phyloP scores from a whole-genome alignment of 2,888 invertebrate genomes.

The Xestoiulus laeticollis region DNA sequence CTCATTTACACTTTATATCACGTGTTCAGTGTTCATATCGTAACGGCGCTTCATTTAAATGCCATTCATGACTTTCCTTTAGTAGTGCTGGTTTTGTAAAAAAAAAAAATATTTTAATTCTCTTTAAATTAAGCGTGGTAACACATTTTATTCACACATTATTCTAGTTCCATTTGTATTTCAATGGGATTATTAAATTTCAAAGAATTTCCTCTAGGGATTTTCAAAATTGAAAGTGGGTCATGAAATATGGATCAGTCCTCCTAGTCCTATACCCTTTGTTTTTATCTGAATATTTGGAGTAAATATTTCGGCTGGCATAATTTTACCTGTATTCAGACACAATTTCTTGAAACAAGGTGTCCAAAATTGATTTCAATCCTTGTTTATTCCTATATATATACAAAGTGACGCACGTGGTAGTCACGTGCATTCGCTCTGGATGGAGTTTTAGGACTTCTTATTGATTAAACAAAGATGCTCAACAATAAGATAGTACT shows the following conservation, averaged over 20 bases:
- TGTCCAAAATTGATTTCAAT: not conserved
- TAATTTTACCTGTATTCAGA: not conserved
- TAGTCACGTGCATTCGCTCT: not conserved
- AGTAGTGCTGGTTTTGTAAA: too few relatives aligned
- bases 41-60: too few relatives aligned
- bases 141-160: not conserved
- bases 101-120: not conserved
- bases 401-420: too few relatives aligned
- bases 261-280: not conserved
- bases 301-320: not conserved
- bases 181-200: not conserved
- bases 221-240: not conserved
- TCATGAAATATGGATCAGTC: not conserved
- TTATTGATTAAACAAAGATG: not conserved
- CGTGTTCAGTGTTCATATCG: too few relatives aligned
- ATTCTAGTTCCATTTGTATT: not conserved
- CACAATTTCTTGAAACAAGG: not conserved
- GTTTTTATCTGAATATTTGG: not conserved
- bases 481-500: too few relatives aligned
- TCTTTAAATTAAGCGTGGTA: too few relatives aligned
- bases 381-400: too few relatives aligned
- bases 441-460: not conserved
- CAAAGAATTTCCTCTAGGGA: not conserved
- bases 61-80: too few relatives aligned
- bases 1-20: too few relatives aligned